These are phyloP conservation scores for Steinernema carpocapsae DNA, from an alignment of 2,888 invertebrate genomes.

Conservation along the genomic window DNA sequence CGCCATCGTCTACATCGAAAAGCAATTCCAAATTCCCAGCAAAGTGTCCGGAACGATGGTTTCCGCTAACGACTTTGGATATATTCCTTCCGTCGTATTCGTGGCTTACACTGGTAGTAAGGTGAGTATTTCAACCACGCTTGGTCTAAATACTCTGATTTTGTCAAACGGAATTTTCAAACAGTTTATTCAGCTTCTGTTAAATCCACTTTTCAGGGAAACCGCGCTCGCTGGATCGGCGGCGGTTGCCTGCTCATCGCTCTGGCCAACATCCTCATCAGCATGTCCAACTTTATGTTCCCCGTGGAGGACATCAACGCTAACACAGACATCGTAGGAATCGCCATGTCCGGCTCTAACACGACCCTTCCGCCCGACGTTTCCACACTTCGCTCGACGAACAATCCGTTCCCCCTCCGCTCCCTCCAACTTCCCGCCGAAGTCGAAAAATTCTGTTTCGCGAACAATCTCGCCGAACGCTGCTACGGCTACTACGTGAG, in stretches of 20 bases:
- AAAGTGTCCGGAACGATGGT: constrained; percentile 66
- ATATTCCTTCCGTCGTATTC: constrained; percentile 66
- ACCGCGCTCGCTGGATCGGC: constrained; percentile 68
- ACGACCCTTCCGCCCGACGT: constrained; percentile 7
- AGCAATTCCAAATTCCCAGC: constrained; percentile 68
- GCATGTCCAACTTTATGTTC: constrained; percentile 66
- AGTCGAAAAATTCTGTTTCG: constrained; percentile 7
- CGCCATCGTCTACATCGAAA: constrained; percentile 67
- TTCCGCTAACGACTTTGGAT: constrained; percentile 68
- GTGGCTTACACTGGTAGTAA: constrained; percentile 67
- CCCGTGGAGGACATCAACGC: constrained; percentile 56
- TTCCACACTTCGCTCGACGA: not conserved
- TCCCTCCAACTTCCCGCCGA: constrained; percentile 20
- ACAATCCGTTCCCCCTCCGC: not conserved
- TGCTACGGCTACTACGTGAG: constrained; percentile 24
- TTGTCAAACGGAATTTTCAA: not conserved
- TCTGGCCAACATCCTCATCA: constrained; percentile 65
- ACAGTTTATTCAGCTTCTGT: not conserved
- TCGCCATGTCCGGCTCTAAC: not conserved
- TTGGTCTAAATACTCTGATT: not conserved
- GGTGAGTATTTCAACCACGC: constrained; percentile 44
- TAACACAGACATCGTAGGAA: constrained; percentile 21
- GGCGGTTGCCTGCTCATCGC: constrained; percentile 67
- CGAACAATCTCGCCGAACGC: not conserved
- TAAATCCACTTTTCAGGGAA: constrained; percentile 51